These are phyloP conservation scores for Rhyacichthys aspro DNA, from an alignment of 2,797 vertebrate genomes.

Conservation along the genomic window DNA sequence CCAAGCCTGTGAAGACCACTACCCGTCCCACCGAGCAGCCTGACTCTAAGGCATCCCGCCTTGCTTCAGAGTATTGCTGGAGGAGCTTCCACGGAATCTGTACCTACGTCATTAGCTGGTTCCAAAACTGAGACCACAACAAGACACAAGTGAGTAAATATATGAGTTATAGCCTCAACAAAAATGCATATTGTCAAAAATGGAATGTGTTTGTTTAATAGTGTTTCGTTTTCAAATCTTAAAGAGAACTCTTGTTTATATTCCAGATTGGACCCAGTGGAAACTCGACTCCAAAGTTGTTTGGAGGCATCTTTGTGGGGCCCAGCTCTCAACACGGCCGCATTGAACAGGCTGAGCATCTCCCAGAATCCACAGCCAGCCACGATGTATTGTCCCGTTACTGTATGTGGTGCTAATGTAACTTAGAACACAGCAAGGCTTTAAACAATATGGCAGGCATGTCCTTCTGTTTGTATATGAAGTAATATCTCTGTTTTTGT, in stretches of 20 bases:
- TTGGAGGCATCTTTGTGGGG: background rate
- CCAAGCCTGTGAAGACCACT: slow-evolving; percentile 70
- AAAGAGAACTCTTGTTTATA: background rate
- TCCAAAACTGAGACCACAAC: slow-evolving; percentile 73
- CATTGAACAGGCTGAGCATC: slow-evolving; percentile 24
- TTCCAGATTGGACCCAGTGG: slow-evolving; percentile 51
- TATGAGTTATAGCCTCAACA: background rate
- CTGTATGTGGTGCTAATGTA: slow-evolving; percentile 19
- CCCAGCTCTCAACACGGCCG: slow-evolving; percentile 1
- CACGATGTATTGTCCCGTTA: slow-evolving; percentile 17
- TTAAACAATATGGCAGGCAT: slow-evolving; percentile 41
- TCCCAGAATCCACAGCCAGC: slow-evolving; percentile 11
- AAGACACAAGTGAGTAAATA: slow-evolving; percentile 53
- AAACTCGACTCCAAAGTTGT: slow-evolving; percentile 7
- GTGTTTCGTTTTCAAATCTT: too few species aligned
- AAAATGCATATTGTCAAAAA: too few species aligned
- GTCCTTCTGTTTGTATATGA: slow-evolving; percentile 64
- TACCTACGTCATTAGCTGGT: slow-evolving; percentile 83
- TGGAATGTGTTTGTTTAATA: too few species aligned
- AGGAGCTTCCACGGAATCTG: slow-evolving; percentile 84
- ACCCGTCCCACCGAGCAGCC: slow-evolving; percentile 59
- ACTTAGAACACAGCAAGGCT: slow-evolving; percentile 32
- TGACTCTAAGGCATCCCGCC: slow-evolving; percentile 70
- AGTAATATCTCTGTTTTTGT: slow-evolving; percentile 47
- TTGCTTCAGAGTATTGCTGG: slow-evolving; percentile 87